Conservation (phyloP, 2,797 vertebrate species). For the Champsocephalus gunnari region DNA sequence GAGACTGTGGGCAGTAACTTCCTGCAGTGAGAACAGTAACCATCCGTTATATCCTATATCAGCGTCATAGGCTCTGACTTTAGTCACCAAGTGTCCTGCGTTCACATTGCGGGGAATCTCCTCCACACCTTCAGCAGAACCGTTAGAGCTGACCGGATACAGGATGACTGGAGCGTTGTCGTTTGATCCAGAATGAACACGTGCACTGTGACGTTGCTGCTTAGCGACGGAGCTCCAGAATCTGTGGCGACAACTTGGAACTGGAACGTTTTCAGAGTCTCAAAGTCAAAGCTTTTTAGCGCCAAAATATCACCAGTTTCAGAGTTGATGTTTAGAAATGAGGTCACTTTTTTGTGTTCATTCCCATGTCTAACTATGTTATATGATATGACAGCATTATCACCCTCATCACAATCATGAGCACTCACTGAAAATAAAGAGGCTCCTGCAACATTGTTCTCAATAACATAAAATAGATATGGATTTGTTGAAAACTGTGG, state of each 20-base stretch:
- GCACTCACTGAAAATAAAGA: slow-evolving; percentile 76
- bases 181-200: no score
- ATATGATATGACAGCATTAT: slow-evolving; percentile 75
- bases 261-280: slow-evolving; percentile 70
- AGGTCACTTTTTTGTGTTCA: slow-evolving; percentile 50
- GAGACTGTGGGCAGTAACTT: no score
- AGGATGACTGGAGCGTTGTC: no score
- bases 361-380: slow-evolving; percentile 60
- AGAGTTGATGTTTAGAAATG: slow-evolving; percentile 75
- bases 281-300: slow-evolving; percentile 87
- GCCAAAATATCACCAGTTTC: slow-evolving; percentile 86
- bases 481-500: slow-evolving; percentile 69
- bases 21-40: no score
- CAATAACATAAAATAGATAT: slow-evolving; percentile 73
- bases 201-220: no score
- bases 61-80: slow-evolving; percentile 65
- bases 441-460: slow-evolving; percentile 76
- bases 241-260: no score
- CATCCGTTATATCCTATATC: no score
- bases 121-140: no score
- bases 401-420: slow-evolving; percentile 73
- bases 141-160: no score
- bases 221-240: no score
- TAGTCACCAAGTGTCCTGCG: slow-evolving; percentile 68
- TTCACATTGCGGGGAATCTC: no score